Base-by-base conservation (phyloP, 2,797 vertebrate genomes). In the Enteromius radiatus region DNA sequence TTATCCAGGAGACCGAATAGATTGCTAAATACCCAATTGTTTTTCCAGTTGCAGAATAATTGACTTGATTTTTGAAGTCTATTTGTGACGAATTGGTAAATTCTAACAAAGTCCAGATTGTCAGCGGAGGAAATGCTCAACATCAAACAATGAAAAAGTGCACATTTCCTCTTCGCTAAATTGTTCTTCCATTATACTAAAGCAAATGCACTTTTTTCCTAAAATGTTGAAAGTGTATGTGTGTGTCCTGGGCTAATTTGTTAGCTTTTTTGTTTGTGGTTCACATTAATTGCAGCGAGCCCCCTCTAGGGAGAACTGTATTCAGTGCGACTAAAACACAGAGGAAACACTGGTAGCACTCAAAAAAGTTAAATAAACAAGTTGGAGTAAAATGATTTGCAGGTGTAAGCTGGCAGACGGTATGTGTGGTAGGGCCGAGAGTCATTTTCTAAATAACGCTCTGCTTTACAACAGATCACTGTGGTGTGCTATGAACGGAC, bases 341-440 rank as follows among this genome's bases (percentile, higher is more conserved):
- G 87, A 84, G 80, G 85, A 86, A 86, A 86, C 84, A 79, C 74
- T 85, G 78, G 87, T 85, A 88, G 85, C 83, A 70, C 80, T 86
- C 77, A 77, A 68, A 85, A 78, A 75, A 81, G 77, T 84, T 85
- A 86, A 88, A 88, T 86, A 88, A 88, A 88, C 87, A 88, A 83
- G 80, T 70, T 56, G 75, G 78, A 81, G 74, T 41, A 15, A 88
- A 88, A 88, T 88, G 19, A 88, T 83, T 88, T 84, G 87, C 87
- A 88, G 87, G 87, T 88, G 87, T 69, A 71, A n/a, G 80, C 73
- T 23, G 36, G 71, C 56, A 54, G 78, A 76, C 76, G 6, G 52
- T 74, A 47, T 86, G 38, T 86, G 81, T 54, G 84, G 84, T 81
- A 80, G 82, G 68, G 69, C 82, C 17, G 54, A 61, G 75, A 77